Conservation (phyloP, 2,888 invertebrate species). For the Heliconius charithonia region DNA sequence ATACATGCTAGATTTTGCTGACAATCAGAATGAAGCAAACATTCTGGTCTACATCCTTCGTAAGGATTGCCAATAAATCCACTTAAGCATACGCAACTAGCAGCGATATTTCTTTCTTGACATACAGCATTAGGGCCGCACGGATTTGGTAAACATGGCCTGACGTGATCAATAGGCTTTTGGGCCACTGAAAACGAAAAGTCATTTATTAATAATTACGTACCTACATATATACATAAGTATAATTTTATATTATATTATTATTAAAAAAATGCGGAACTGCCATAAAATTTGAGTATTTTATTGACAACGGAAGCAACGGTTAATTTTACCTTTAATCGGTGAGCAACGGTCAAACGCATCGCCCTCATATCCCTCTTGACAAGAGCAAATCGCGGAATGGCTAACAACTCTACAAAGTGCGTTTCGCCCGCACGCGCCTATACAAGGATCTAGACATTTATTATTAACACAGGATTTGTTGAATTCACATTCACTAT, state of each 20-base stretch:
- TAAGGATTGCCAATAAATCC: slow-evolving; percentile 89
- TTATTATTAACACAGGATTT: slow-evolving; percentile 90
- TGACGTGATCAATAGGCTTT: slow-evolving; percentile 57
- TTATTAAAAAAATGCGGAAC: no score
- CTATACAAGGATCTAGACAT: slow-evolving; percentile 91
- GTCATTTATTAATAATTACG: not conserved
- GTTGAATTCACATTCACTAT: slow-evolving; percentile 90
- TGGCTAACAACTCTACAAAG: slow-evolving; percentile 92
- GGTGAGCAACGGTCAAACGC: slow-evolving; percentile 88
- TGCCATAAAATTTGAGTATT: not conserved
- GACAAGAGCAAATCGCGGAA: slow-evolving; percentile 92
- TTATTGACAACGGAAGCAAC: not conserved
- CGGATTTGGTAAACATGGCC: slow-evolving; percentile 85
- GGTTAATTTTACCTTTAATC: slow-evolving; percentile 61
- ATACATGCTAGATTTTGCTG: slow-evolving; percentile 86
- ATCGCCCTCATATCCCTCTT: slow-evolving; percentile 88
- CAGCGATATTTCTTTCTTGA: slow-evolving; percentile 86
- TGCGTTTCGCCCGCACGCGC: slow-evolving; percentile 90
- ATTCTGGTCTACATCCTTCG: slow-evolving; percentile 88
- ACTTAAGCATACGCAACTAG: slow-evolving; percentile 87
- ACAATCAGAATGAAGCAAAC: slow-evolving; percentile 87
- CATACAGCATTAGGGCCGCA: slow-evolving; percentile 88
- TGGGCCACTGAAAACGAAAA: slow-evolving; percentile 48
- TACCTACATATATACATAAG: not conserved
- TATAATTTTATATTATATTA: not conserved